Base-by-base conservation (phyloP, 2,113 vertebrate species). In the Albula glossodonta region DNA sequence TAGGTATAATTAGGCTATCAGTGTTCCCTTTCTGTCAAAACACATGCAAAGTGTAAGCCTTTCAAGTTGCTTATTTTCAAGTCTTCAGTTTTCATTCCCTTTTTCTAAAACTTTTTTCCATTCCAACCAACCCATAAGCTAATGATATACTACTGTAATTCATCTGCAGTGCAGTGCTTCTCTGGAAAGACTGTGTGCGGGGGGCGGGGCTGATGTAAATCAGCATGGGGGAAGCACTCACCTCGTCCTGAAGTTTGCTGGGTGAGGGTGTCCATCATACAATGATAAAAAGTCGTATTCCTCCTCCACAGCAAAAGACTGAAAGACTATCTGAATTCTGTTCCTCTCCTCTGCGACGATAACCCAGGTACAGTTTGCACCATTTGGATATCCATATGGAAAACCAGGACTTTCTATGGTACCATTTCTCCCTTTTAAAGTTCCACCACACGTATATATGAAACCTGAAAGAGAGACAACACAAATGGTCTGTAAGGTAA, bases 311-410 rank as follows among this genome's bases (percentile, higher is more conserved):
- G 98, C 98, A 89, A 99, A 99, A 80, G 98, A 99, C 88, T 99
- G 96, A 96, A 99, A 99, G 92, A 98, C 95, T 87, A 99, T 97
- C 93, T 99, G 99, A 96, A 99, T 99, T 93, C 99, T 96, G 90
- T 97, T 99, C 89, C 96, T 96, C 94, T 99, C 98, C 94, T 99
- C 98, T 89, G 97, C 98, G 90, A 99, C 96, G 92, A 99, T 98
- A 91, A 99, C 97, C 98, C 98, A 99, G 2, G 98, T 99, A 94
- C 99, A 99, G 92, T 99, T 99, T 82, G 98, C 98, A 91, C 98
- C 98, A 87, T 99, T 99, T 93, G 98, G 98, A 96, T 99, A 99
- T 94, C 98, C 98, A 82, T 99, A 99, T 52, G 98, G 98, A 93
- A 99, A 99, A 85, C 98, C 98, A 81, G 98, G 98, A 52, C 98